A percentile compares a stretch with the other conserved stretches of the same genome.
phyloP scores from a whole-genome alignment of 1,140 invertebrate species.

The Holcopasites calliopsidis region DNA sequence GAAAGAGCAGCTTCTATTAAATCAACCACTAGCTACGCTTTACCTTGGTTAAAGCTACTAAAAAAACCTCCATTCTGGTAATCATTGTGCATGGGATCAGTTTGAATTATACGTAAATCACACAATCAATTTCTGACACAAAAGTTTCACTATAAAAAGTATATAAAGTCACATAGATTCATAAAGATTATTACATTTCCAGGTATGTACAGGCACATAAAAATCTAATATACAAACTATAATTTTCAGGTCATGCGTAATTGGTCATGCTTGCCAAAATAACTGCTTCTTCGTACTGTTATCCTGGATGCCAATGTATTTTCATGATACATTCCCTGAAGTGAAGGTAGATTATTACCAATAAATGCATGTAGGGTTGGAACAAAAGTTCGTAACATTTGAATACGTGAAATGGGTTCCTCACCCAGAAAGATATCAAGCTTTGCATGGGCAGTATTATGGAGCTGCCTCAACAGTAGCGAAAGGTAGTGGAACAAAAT shows the following conservation, averaged over 20 bases:
- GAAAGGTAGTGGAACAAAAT: too few relatives aligned
- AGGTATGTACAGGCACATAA: neutral
- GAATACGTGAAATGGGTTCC: too few relatives aligned
- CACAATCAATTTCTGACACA: slow-evolving; percentile 8
- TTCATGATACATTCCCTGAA: slow-evolving; percentile 86
- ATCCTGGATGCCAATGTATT: slow-evolving; percentile 89
- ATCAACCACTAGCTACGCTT: slow-evolving; percentile 64
- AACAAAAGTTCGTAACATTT: too few relatives aligned
- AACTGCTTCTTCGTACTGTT: slow-evolving; percentile 88
- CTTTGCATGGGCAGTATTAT: too few relatives aligned
- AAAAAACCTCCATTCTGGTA: slow-evolving; percentile 82
- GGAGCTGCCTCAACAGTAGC: too few relatives aligned
- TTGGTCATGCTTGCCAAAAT: slow-evolving; percentile 88
- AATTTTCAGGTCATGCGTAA: slow-evolving; percentile 83
- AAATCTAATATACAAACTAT: slow-evolving; percentile 29
- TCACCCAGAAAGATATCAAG: too few relatives aligned
- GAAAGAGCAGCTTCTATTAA: slow-evolving; percentile 63
- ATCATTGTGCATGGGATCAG: slow-evolving; percentile 52
- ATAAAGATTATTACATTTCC: slow-evolving; percentile 1
- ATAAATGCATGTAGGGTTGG: too few relatives aligned
- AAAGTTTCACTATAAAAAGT: slow-evolving; percentile 6
- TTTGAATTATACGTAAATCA: slow-evolving; percentile 21
- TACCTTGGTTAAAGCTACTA: slow-evolving; percentile 82
- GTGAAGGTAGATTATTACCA: slow-evolving; percentile 77
- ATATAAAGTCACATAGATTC: slow-evolving; percentile 26